phyloP scores from a whole-genome alignment of 2,797 vertebrate species.

The Cynopterus sphinx region DNA sequence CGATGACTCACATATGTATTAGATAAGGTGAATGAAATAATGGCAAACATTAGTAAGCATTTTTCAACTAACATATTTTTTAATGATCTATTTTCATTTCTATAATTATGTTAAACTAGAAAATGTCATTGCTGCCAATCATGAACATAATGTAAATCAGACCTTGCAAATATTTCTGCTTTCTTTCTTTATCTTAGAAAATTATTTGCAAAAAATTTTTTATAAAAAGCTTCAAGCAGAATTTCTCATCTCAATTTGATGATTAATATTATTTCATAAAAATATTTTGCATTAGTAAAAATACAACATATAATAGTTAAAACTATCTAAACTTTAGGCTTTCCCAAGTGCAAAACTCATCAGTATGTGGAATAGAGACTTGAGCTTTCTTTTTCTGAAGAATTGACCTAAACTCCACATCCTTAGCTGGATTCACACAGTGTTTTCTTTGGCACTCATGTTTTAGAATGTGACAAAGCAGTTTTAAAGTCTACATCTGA shows the following conservation, averaged over 20 bases:
- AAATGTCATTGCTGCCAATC: neutral
- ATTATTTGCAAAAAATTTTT: neutral
- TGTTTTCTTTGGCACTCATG: slow-evolving; percentile 10
- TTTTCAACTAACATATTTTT: neutral
- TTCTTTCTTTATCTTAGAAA: neutral
- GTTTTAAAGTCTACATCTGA: neutral
- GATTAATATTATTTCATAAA: neutral
- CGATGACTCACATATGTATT: neutral
- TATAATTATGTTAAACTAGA: neutral
- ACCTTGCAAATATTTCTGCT: neutral
- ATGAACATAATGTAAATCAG: neutral
- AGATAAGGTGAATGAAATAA: neutral
- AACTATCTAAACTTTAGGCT: neutral
- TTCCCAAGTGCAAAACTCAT: neutral
- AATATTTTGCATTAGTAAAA: neutral
- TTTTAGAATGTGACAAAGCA: neutral
- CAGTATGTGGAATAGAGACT: neutral
- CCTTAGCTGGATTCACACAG: neutral
- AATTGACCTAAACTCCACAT: slow-evolving; percentile 2
- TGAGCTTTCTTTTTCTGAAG: neutral
- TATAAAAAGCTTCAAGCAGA: neutral
- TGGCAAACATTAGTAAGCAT: neutral
- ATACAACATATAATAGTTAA: neutral
- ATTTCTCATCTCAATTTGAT: slow-evolving; percentile 2
- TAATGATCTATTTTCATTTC: neutral